These are phyloP conservation scores for Eugnorisma glareosa DNA, from an alignment of 2,888 invertebrate genomes.

Conservation along the genomic window DNA sequence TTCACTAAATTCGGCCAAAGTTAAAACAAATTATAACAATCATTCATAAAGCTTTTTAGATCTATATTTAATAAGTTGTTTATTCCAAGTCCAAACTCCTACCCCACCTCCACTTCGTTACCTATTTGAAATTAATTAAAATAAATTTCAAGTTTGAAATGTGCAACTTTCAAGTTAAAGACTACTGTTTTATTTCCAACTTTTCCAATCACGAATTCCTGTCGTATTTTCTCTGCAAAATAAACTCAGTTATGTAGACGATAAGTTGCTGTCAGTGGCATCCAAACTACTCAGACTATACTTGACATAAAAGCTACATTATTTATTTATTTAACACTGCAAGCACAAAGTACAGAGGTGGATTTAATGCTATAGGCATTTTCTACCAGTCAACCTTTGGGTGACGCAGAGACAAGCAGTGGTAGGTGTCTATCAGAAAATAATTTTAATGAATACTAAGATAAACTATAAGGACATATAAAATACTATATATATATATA, in stretches of 20 bases:
- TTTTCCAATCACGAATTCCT: background rate
- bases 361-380: too few species aligned
- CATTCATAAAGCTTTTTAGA: background rate
- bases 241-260: background rate
- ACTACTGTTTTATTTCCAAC: background rate
- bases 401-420: too few species aligned
- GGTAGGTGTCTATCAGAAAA: too few species aligned
- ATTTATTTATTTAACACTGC: too few species aligned
- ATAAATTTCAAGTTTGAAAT: background rate
- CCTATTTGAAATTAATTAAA: background rate
- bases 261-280: background rate
- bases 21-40: background rate
- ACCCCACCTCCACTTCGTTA: too few species aligned
- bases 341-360: too few species aligned
- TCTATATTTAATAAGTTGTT: background rate
- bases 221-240: background rate
- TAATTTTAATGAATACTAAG: too few species aligned
- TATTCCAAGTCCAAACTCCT: background rate
- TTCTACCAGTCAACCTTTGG: too few species aligned
- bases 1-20: background rate
- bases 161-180: background rate
- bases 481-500: too few species aligned
- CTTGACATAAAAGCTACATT: background rate
- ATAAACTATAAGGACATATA: too few species aligned
- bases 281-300: background rate